phyloP scores from a whole-genome alignment of 2,797 vertebrate genomes.

The Glossophaga mutica region DNA sequence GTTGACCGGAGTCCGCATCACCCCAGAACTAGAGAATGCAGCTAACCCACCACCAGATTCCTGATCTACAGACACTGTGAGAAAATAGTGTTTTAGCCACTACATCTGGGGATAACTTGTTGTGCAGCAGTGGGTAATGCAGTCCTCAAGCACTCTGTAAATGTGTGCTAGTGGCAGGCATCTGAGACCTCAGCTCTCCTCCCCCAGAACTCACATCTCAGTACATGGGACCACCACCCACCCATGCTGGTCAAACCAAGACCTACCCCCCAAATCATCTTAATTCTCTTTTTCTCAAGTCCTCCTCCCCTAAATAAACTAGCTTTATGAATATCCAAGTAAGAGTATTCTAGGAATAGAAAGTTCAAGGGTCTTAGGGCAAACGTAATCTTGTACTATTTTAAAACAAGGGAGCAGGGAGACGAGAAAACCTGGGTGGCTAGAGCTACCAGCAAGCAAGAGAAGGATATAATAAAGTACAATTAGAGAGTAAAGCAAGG shows the following conservation, averaged over 20 bases:
- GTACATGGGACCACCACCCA: not conserved
- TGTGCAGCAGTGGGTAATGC: not conserved
- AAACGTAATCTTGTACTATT: constrained; percentile 4
- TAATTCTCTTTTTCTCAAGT: not conserved
- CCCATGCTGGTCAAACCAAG: not conserved
- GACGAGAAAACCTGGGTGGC: not conserved
- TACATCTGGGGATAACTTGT: not conserved
- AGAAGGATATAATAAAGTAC: not conserved
- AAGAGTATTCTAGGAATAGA: not conserved
- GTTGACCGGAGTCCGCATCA: too few relatives aligned
- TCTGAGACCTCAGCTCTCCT: not conserved
- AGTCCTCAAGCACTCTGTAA: not conserved
- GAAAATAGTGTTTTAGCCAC: not conserved
- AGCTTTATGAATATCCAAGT: not conserved
- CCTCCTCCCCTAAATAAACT: not conserved
- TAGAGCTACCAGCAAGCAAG: not conserved
- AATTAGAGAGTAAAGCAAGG: not conserved
- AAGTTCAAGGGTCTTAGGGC: not conserved
- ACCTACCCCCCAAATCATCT: not conserved
- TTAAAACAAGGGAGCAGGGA: not conserved
- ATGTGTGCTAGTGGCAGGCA: too few relatives aligned
- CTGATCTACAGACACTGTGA: not conserved
- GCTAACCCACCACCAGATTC: not conserved
- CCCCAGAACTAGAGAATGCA: not conserved
- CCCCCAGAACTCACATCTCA: not conserved